These are phyloP conservation scores for Acrobasis repandana DNA, from an alignment of 2,888 invertebrate species.

Conservation along the genomic window DNA sequence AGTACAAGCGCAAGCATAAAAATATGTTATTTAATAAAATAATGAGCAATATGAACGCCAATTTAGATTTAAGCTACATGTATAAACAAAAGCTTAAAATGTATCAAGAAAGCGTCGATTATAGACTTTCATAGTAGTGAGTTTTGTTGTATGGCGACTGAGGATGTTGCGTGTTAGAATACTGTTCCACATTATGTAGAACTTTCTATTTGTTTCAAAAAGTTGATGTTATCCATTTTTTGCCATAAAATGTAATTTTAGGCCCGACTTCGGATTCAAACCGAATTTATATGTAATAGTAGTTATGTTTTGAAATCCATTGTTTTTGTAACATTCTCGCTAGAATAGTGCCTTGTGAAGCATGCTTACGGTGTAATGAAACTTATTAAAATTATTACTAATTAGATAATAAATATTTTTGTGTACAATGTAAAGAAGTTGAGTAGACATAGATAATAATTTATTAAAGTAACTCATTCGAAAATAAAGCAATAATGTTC, in stretches of 20 bases:
- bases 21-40: slow-evolving; percentile 39
- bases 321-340: slow-evolving; percentile 69
- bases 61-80: slow-evolving; percentile 65
- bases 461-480: slow-evolving; percentile 41
- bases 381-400: slow-evolving; percentile 55
- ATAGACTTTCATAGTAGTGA: slow-evolving; percentile 44
- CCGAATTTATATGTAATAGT: slow-evolving; percentile 74
- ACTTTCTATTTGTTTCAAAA: slow-evolving; percentile 47
- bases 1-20: slow-evolving; percentile 25
- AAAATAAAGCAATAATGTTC: slow-evolving; percentile 73
- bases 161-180: slow-evolving; percentile 51
- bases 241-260: slow-evolving; percentile 73
- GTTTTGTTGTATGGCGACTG: slow-evolving; percentile 46
- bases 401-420: slow-evolving; percentile 63
- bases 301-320: slow-evolving; percentile 51
- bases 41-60: slow-evolving; percentile 77
- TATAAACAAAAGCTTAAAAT: slow-evolving; percentile 55
- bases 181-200: slow-evolving; percentile 46
- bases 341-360: slow-evolving; percentile 82
- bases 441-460: slow-evolving; percentile 38
- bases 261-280: slow-evolving; percentile 73
- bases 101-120: slow-evolving; percentile 44
- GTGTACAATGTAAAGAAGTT: slow-evolving; percentile 59
- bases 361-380: slow-evolving; percentile 73
- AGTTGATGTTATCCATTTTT: slow-evolving; percentile 60